Evolutionary conservation across 2,113 vertebrate genomes (phyloP).

Genomic region (Nicator chloris): DNA sequence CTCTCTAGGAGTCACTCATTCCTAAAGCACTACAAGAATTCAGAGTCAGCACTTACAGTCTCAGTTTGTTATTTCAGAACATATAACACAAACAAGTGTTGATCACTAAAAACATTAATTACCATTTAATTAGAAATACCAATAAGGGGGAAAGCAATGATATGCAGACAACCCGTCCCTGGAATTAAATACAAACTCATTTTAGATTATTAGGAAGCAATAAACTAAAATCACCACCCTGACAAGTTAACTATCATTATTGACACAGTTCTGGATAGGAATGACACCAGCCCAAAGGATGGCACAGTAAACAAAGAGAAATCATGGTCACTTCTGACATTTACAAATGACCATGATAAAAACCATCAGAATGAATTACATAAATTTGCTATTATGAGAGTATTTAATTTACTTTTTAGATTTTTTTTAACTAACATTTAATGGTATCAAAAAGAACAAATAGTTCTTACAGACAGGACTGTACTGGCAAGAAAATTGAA

Average conservation of each 20-base stretch:
- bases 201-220: conserved; percentile 5
- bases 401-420: neutral
- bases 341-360: neutral
- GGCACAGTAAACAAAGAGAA: neutral
- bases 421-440: neutral
- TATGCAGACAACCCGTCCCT: neutral
- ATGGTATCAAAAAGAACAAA: neutral
- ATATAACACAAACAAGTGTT: neutral
- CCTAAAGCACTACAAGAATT: neutral
- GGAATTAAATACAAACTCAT: conserved; percentile 36
- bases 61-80: neutral
- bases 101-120: conserved; percentile 16
- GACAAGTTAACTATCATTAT: neutral
- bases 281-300: neutral
- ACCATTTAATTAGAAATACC: conserved; percentile 47
- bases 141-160: neutral
- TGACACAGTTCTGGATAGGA: neutral
- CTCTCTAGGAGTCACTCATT: neutral
- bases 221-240: neutral
- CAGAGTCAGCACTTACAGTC: neutral
- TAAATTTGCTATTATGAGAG: neutral
- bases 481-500: conserved; percentile 72
- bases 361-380: neutral
- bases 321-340: neutral
- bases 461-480: neutral